These are phyloP conservation scores for Uropsilus gracilis DNA, from an alignment of 2,113 vertebrate species.

Conservation along the genomic window DNA sequence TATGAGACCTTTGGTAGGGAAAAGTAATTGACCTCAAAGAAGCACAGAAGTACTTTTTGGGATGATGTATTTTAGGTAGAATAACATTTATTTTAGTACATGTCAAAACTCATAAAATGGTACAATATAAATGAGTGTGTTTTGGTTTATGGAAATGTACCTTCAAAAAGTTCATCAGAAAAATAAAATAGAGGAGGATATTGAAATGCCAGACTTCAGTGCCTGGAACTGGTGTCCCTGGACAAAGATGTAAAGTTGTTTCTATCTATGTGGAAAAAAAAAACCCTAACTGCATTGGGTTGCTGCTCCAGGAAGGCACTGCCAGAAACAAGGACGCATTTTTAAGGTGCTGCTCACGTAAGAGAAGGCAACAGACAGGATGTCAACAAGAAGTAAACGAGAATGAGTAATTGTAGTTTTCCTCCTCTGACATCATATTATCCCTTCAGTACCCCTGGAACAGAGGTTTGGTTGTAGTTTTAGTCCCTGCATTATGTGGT, in stretches of 20 bases:
- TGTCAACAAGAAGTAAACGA: neutral
- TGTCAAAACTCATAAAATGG: neutral
- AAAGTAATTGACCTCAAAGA: neutral
- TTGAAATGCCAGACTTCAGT: neutral
- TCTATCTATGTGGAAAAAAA: neutral
- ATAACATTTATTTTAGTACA: neutral
- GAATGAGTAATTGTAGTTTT: neutral
- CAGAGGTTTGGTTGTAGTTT: neutral
- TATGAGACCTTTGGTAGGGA: neutral
- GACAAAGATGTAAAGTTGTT: neutral
- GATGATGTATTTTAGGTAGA: slow-evolving; percentile 14
- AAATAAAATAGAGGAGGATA: neutral
- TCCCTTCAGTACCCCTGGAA: neutral
- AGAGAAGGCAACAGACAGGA: neutral
- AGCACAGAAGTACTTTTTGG: neutral
- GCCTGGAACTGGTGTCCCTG: neutral
- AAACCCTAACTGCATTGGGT: neutral
- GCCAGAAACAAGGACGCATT: neutral
- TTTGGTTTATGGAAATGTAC: neutral
- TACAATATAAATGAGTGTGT: neutral
- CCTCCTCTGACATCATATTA: neutral
- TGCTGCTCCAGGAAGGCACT: neutral
- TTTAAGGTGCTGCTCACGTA: neutral
- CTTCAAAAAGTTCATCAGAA: neutral
- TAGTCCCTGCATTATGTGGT: neutral